Base-by-base conservation (phyloP, 2,113 vertebrate genomes). In the Nyctibius bracteatus region DNA sequence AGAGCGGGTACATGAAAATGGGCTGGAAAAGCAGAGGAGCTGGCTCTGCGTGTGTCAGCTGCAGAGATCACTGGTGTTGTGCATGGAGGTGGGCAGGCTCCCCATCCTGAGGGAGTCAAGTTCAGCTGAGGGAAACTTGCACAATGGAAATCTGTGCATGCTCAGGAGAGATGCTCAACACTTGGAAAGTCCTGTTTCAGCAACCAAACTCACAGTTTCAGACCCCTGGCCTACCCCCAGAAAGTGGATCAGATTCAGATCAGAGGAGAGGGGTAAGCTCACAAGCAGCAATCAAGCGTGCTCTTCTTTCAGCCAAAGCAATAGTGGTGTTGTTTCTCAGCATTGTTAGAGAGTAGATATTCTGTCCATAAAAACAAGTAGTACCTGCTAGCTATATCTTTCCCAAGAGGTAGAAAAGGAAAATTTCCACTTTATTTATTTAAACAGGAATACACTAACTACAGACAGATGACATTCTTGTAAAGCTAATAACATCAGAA, bases 61-160 rank as follows among this genome's bases (percentile, higher is more conserved):
- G 44, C 47, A 58, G 79, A 46, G 61, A 14, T 15, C 37, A 39
- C 5, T 0, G 5, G 41, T 49, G 31, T 0, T 43, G 28, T 5
- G 35, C 12, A 27, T 5, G n/a, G 59, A 47, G 21, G 27, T 10
- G 27, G 35, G 20, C 33, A 77, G 0, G 1, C 20, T 44, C 15
- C 30, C 21, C 35, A 52, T 0, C 4, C 31, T 27, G n/a, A 4
- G 16, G 47, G 3, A 81, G 28, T 6, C 30, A 44, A 2, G n/a
- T 27, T 35, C 17, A 10, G 30, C 49, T 14, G 24, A 43, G 30
- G 37, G 21, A 61, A 84, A 23, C 20, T 41, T 35, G 55, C n/a
- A 49, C 24, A 41, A 16, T 17, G 20, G 20, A 70, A 66, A 8
- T 14, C 65, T 27, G 9, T 5, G 14, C 3, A 9, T 3, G 10